Conservation (phyloP, 1,140 invertebrate species). For the Brachionus asplanchnoidis region DNA sequence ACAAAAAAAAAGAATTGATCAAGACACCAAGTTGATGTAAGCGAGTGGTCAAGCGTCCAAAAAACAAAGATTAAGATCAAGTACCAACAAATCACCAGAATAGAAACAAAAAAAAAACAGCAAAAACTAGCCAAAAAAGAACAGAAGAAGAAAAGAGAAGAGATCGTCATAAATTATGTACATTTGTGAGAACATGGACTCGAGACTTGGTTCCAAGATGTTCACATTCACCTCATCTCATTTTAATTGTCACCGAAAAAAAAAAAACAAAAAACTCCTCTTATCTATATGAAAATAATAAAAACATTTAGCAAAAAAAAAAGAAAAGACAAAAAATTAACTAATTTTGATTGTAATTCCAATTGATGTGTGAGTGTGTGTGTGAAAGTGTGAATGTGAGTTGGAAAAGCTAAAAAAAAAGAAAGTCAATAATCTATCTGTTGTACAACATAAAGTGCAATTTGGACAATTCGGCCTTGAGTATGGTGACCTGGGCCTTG, state of each 20-base stretch:
- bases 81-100: slow-evolving; percentile 18
- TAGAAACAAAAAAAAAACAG: too few species aligned
- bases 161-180: neutral
- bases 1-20: neutral
- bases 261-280: neutral
- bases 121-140: neutral
- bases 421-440: slow-evolving; percentile 41
- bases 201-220: too few species aligned
- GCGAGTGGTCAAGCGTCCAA: neutral
- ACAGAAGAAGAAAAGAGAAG: neutral
- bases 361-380: neutral
- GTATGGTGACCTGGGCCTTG: slow-evolving; percentile 50
- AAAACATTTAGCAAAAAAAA: neutral
- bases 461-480: slow-evolving; percentile 55
- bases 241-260: neutral
- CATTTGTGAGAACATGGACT: neutral
- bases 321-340: neutral
- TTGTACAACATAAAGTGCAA: slow-evolving; percentile 61
- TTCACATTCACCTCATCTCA: neutral
- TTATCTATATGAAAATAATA: neutral
- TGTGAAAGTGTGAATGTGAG: too few species aligned
- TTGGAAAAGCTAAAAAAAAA: too few species aligned
- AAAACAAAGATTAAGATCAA: neutral
- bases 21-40: too few species aligned
- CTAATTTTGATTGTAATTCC: slow-evolving; percentile 3